Evolutionary conservation across 2,797 vertebrate species (phyloP), one percentile per base, ranked within the genome.

Genomic region (Galagoides demidoff): DNA sequence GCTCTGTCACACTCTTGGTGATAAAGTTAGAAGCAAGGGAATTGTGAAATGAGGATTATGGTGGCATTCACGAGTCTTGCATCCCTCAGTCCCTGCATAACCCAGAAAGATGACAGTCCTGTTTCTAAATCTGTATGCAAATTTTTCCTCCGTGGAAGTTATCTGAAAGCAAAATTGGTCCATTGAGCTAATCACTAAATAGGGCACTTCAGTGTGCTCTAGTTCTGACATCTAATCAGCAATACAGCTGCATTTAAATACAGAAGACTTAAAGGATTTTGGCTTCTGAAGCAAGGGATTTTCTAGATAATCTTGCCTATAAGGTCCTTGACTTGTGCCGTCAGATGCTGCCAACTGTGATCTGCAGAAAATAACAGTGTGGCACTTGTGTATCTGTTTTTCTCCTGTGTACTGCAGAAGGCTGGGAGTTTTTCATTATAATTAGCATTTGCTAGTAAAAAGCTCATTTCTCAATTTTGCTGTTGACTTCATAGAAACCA

Each of bases 151-250:
- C 1, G 4, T 85, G 68, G 64, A 88, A 97, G 92, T 90, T 90
- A 89, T 94, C 93, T 95, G 94, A 92, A 96, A 95, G 94, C 81
- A 89, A 96, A 97, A 96, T 91, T 92, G 94, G 94, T 92, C 96
- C 85, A 90, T 95, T 95, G 96, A 97, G 94, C 93, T 97, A 94
- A 96, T 96, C 95, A 92, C 96, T 95, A 94, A 95, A 85, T 93
- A 85, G 94, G 89, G 86, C 84, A 92, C 95, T 96, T 96, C 85
- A 89, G 86, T 29, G 85, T 43, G 88, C 89, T 89, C 92, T 37
- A 92, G 85, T 94, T 92, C 97, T 97, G 97, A 96, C 96, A 96
- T 91, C 95, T 97, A 96, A 96, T 97, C 96, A 97, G 95, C 79
- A 90, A 79, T 90, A 89, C 96, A 95, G 96, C 96, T 96, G 93